phyloP scores from a whole-genome alignment of 2,797 vertebrate species.

The Chelmon rostratus region DNA sequence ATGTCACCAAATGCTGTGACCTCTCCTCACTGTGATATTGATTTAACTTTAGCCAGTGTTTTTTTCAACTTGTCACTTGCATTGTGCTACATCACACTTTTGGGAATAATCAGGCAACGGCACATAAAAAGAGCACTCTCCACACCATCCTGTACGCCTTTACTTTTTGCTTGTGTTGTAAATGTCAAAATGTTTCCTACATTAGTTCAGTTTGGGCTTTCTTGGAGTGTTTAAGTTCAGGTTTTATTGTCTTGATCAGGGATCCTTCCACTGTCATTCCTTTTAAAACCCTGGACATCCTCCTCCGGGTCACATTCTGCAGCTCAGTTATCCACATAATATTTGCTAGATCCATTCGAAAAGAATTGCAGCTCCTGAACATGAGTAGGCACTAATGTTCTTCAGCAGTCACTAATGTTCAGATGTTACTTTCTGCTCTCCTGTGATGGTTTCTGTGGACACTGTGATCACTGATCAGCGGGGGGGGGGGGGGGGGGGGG shows the following conservation, averaged over 20 bases:
- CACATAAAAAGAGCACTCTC: background rate
- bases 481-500: background rate
- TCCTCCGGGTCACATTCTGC: background rate
- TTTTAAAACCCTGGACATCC: background rate
- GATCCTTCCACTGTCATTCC: background rate
- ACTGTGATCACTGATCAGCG: background rate
- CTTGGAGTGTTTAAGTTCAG: background rate
- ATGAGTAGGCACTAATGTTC: background rate
- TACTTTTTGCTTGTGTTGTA: background rate
- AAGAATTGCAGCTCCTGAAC: background rate
- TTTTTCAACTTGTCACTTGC: constrained; percentile 68
- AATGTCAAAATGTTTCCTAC: background rate
- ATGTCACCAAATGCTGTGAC: constrained; percentile 27
- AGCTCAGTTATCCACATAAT: background rate
- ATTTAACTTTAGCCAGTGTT: constrained; percentile 40
- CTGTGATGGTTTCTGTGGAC: background rate
- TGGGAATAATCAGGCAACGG: constrained; percentile 18
- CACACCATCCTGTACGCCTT: background rate
- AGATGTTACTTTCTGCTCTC: background rate
- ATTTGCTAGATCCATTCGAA: background rate
- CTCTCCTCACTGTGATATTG: constrained; percentile 35
- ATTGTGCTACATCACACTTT: constrained; percentile 52
- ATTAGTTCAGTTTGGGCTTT: background rate
- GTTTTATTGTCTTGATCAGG: constrained; percentile 8
- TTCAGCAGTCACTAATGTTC: background rate